Conservation (phyloP, 2,888 invertebrate genomes). For the Nomada lathburiana region DNA sequence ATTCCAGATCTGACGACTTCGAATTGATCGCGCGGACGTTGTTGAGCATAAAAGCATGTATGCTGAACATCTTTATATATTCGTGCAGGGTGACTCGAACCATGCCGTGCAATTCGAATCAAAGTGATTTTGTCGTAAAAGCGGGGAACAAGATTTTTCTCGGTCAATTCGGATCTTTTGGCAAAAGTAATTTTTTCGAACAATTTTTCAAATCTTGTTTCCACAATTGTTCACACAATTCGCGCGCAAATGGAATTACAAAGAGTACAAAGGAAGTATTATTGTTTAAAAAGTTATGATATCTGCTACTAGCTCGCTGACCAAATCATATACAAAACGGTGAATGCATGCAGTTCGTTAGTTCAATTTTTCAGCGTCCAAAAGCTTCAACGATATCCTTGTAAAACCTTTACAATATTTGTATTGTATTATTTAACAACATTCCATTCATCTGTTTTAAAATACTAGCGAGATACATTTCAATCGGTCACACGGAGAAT, state of each 20-base stretch:
- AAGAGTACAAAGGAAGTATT: not conserved
- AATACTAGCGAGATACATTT: not conserved
- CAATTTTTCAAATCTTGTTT: too few relatives aligned
- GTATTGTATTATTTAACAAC: not conserved
- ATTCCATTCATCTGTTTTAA: not conserved
- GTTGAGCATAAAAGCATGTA: constrained; percentile 23
- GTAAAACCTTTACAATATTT: not conserved
- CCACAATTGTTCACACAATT: too few relatives aligned
- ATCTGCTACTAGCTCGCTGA: not conserved
- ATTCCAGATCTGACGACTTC: constrained; percentile 25
- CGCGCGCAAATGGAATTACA: not conserved
- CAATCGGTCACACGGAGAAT: not conserved
- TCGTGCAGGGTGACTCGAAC: constrained; percentile 1
- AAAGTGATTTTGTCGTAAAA: too few relatives aligned
- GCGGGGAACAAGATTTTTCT: not conserved
- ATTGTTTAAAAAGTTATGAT: not conserved
- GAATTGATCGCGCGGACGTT: constrained; percentile 33
- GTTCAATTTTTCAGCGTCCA: not conserved
- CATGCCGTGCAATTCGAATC: not conserved
- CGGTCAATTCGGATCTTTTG: not conserved
- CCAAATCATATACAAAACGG: not conserved
- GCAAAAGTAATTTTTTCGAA: not conserved
- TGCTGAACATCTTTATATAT: constrained; percentile 3
- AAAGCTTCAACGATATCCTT: not conserved
- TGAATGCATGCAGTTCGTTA: not conserved